Evolutionary conservation across 2,888 invertebrate species (phyloP), one percentile per base, ranked within the genome.

Genomic region (Phaonia tiefii): DNA sequence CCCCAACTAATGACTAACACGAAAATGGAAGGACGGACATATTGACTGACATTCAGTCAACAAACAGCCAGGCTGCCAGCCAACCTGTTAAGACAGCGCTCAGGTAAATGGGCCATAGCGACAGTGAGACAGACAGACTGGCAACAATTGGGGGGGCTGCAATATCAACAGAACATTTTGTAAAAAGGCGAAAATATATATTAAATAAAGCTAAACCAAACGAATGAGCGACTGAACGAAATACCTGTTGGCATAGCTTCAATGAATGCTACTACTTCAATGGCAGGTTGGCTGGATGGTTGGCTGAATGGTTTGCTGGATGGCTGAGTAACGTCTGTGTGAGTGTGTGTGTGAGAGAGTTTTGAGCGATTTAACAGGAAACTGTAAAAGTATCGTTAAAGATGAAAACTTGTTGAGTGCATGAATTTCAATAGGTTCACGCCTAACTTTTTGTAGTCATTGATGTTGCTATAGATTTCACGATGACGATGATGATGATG

Each of bases 371-470:
- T 63, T 56, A 63, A 69, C 63, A 66, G 67, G 37, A 81, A 72
- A 75, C 71, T 81, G 63, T 78, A 75, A 63, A 81, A 81, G 78
- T 75, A 75, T 69, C 78, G 65, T 78, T 78, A 75, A 78, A 81
- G 78, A 78, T 81, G 78, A 71, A 80, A 80, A 82, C 80, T 77
- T 76, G 80, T 80, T 80, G 76, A 83, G 80, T 82, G 78, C 74
- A 84, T 83, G 84, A 84, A 84, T 86, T 87, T 89, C 88, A 89
- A 88, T 88, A 87, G 87, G 86, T 88, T 88, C 86, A 88, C 89
- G 88, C 89, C 88, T 88, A 65, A 72, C 42, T 42, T 63, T 75
- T 77, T 74, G 20, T 25, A 8, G 22, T 11, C 25, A 13, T 25
- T 11, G 54, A 11, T 51, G 51, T 51, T 51, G 20, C 20, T 20